A percentile compares a stretch with the other conserved stretches of the same genome.
These are phyloP conservation scores for Athalia cordata DNA, from an alignment of 2,888 invertebrate species.

Conservation along the genomic window DNA sequence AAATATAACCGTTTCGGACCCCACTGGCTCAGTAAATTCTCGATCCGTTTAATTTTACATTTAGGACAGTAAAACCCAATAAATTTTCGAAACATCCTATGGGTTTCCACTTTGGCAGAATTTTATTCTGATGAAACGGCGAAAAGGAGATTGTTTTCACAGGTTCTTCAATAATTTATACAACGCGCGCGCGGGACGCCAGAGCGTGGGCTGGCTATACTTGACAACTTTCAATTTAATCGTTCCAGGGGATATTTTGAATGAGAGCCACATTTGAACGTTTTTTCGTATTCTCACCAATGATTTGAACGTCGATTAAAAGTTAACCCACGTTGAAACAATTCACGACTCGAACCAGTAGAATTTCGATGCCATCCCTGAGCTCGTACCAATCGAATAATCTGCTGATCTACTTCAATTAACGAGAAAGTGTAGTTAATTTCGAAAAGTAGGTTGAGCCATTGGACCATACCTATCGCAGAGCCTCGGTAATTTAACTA, in stretches of 20 bases:
- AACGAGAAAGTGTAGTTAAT: slow-evolving; percentile 25
- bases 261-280: not conserved
- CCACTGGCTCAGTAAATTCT: slow-evolving; percentile 45
- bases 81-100: slow-evolving; percentile 45
- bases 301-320: slow-evolving; percentile 2
- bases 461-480: slow-evolving; percentile 27
- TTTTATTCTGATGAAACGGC: slow-evolving; percentile 47
- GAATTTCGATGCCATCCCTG: not conserved
- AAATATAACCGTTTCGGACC: slow-evolving; percentile 44
- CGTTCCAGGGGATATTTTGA: not conserved
- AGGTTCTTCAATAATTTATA: slow-evolving; percentile 41
- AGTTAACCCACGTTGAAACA: not conserved
- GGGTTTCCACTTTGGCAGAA: slow-evolving; percentile 45
- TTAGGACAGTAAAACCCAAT: slow-evolving; percentile 48
- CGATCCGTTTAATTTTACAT: slow-evolving; percentile 48
- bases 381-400: slow-evolving; percentile 28
- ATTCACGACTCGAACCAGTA: not conserved
- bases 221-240: slow-evolving; percentile 24
- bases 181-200: not conserved
- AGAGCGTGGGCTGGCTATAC: not conserved
- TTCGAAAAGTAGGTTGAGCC: slow-evolving; percentile 35
- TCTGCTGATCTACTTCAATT: slow-evolving; percentile 34
- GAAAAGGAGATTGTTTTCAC: slow-evolving; percentile 45
- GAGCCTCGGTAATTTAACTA: slow-evolving; percentile 33
- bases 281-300: not conserved